Evolutionary conservation across 2,888 invertebrate genomes (phyloP).

Genomic region (Acanthosoma haemorrhoidale): DNA sequence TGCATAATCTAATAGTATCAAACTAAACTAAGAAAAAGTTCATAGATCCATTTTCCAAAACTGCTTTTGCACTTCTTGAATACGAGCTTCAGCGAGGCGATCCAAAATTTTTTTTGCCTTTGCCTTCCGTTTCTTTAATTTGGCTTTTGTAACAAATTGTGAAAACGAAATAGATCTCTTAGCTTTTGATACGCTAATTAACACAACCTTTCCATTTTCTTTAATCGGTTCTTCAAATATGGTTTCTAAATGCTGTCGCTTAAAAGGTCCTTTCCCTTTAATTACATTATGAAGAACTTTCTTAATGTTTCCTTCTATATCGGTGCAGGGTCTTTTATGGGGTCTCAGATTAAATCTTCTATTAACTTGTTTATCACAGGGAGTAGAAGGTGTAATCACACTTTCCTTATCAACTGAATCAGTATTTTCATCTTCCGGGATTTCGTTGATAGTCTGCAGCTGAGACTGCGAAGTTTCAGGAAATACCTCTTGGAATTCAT

Average conservation of each 20-base stretch:
- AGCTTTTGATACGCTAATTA: slow-evolving; percentile 53
- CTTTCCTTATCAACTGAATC: background rate
- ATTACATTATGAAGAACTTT: slow-evolving; percentile 16
- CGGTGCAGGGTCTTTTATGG: slow-evolving; percentile 14
- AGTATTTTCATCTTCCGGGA: slow-evolving; percentile 9
- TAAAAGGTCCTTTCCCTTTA: background rate
- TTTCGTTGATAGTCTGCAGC: slow-evolving; percentile 10
- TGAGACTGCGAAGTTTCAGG: slow-evolving; percentile 20
- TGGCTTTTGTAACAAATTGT: slow-evolving; percentile 44
- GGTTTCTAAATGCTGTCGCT: slow-evolving; percentile 51
- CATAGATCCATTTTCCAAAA: slow-evolving; percentile 25
- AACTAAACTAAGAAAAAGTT: background rate
- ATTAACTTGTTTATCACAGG: slow-evolving; percentile 22
- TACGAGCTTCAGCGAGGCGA: slow-evolving; percentile 9
- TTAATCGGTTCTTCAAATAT: slow-evolving; percentile 59
- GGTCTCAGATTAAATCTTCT: slow-evolving; percentile 30
- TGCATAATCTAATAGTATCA: background rate
- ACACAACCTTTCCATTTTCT: slow-evolving; percentile 47
- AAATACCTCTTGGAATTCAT: slow-evolving; percentile 16
- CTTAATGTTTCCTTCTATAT: slow-evolving; percentile 24
- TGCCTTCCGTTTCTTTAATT: slow-evolving; percentile 27
- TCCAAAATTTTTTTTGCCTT: slow-evolving; percentile 27
- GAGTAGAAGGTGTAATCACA: background rate
- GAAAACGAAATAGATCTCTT: slow-evolving; percentile 57
- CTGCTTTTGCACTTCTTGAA: slow-evolving; percentile 17